Percentiles rank a stretch among this genome's conserved stretches.
phyloP scores from a whole-genome alignment of 2,113 vertebrate genomes.

The human (Homo sapiens) region DNA sequence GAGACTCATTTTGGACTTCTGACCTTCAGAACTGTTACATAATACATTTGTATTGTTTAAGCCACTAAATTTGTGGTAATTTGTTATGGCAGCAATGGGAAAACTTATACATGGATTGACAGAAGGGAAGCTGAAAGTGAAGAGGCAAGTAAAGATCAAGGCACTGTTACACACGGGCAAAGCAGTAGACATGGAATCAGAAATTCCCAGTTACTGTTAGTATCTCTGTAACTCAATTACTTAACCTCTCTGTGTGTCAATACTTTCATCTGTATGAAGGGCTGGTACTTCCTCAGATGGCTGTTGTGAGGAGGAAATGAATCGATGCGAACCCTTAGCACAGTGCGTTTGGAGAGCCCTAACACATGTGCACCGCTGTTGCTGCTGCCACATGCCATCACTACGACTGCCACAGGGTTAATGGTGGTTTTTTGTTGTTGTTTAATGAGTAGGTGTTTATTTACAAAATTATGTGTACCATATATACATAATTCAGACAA shows the following conservation, averaged over 20 bases:
- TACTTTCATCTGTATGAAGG: not conserved
- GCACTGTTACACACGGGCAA: not conserved
- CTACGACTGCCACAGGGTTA: not conserved
- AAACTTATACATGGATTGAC: not conserved
- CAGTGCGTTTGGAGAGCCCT: not conserved
- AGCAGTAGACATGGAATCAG: not conserved
- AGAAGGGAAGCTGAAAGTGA: not conserved
- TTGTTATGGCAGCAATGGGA: not conserved
- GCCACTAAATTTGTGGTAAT: not conserved
- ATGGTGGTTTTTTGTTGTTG: not conserved
- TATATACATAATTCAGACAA: not conserved
- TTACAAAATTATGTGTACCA: not conserved
- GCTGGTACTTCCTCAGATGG: not conserved
- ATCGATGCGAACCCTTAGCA: not conserved
- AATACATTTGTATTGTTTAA: not conserved
- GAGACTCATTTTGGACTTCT: not conserved
- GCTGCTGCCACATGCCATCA: too few relatives aligned
- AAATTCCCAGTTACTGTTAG: not conserved
- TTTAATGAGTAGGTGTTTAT: not conserved
- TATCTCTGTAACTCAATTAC: not conserved
- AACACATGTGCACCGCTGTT: too few relatives aligned
- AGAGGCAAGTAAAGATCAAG: not conserved
- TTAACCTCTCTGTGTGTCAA: not conserved
- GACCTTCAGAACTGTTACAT: not conserved
- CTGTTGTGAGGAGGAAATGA: not conserved